A percentile compares a stretch with the other conserved stretches of the same genome.
These are phyloP conservation scores for Clarias pachynema DNA, from an alignment of 2,797 vertebrate genomes.

Conservation along the genomic window DNA sequence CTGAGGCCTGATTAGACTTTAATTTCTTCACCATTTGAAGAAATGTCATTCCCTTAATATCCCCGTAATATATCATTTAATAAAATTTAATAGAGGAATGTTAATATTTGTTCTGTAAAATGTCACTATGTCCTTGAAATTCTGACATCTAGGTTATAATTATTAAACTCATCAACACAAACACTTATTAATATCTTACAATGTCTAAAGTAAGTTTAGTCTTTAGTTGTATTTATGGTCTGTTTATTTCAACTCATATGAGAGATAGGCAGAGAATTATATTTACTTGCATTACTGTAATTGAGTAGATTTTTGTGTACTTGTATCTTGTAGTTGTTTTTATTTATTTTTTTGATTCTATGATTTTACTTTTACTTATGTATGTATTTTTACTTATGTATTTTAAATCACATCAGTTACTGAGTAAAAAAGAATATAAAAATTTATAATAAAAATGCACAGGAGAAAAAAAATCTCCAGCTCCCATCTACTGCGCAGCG, in stretches of 20 bases:
- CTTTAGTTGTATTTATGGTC: neutral
- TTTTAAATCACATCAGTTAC: too few species aligned
- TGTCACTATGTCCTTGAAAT: slow-evolving; percentile 11
- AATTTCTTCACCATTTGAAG: slow-evolving; percentile 2
- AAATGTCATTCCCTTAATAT: slow-evolving; percentile 12
- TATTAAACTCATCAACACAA: slow-evolving; percentile 7
- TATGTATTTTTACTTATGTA: too few species aligned
- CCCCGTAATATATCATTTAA: neutral
- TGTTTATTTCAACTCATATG: neutral
- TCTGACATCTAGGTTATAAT: neutral
- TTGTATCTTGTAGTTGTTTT: too few species aligned
- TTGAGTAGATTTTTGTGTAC: too few species aligned
- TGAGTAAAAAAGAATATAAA: too few species aligned
- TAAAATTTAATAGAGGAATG: slow-evolving; percentile 1
- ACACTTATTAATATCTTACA: neutral
- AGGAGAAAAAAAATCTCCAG: too few species aligned
- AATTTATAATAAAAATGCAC: too few species aligned
- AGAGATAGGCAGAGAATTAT: too few species aligned
- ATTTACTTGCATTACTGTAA: too few species aligned
- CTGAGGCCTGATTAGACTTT: neutral
- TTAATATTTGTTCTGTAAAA: slow-evolving; percentile 15
- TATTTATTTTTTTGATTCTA: too few species aligned
- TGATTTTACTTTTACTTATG: too few species aligned
- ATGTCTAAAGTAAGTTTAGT: neutral
- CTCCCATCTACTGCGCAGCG: too few species aligned